Base-by-base conservation (phyloP, 2,797 vertebrate species). In the Micromesistius poutassou region DNA sequence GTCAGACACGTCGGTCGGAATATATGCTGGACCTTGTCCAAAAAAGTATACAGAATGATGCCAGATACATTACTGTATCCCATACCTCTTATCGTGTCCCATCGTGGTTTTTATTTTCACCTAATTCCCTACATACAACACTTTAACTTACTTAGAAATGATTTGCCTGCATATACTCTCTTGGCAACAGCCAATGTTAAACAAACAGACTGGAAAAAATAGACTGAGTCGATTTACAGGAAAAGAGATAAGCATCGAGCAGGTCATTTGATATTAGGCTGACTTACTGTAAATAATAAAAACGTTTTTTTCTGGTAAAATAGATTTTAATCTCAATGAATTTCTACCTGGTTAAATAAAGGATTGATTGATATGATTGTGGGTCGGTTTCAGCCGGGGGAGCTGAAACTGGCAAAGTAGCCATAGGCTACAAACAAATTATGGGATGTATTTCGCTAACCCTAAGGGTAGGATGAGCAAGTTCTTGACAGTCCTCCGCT, bases 231-330 rank as follows among this genome's bases (percentile, higher is more conserved):
- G 80, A 80, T 87, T 89, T 81, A 82, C 80, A 87, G 81, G 88
- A 89, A 88, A 76, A 73, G 66, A 88, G 85, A 91, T 92, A 88
- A 80, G 83, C 77, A 90, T 90, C 78, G 33, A 85, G 80, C 78
- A 85, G 82, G 85, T 88, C 72, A 90, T 90, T 91, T 75, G 76
- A 87, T 85, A 78, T 88, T 80, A 79, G 79, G 78, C 71, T 76
- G 72, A 77, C 46, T 79, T 82, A 36, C 78, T 89, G 76, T 79
- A 84, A 88, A 90, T 79, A n/a, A n/a, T n/a, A n/a, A n/a, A n/a
- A n/a, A n/a, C n/a, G n/a, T n/a, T n/a, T n/a, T n/a, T n/a, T n/a
- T n/a, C n/a, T n/a, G n/a, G n/a, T n/a, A n/a, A n/a, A n/a, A n/a
- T n/a, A n/a, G n/a, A n/a, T n/a, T n/a, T n/a, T n/a, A n/a, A n/a